Conservation (phyloP, 2,113 vertebrate species). For the Etia nguti region DNA sequence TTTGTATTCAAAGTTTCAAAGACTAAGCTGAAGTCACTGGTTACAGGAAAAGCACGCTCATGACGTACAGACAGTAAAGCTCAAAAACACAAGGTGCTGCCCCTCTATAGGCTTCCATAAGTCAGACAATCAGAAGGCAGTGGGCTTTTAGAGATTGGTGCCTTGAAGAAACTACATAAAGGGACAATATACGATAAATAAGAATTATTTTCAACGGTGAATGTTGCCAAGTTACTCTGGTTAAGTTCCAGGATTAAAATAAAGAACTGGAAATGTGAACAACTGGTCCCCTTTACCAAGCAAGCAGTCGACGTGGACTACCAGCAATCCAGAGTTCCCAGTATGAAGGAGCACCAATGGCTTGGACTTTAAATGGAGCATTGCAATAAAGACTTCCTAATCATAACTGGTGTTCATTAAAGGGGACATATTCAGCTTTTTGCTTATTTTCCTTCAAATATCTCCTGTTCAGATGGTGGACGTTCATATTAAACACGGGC, state of each 20-base stretch:
- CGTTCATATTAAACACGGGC: neutral
- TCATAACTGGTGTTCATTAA: neutral
- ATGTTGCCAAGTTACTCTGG: rapidly evolving
- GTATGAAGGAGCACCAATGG: neutral
- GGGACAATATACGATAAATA: neutral
- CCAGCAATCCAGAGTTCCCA: neutral
- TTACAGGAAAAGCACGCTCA: neutral
- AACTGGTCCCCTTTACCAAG: neutral
- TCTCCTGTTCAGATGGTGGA: neutral
- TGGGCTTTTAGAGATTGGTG: neutral
- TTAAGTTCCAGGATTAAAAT: neutral
- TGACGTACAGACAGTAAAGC: neutral
- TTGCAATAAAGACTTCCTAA: neutral
- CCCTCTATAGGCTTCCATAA: neutral
- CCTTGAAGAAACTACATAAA: neutral
- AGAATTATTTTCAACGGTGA: neutral
- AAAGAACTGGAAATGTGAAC: neutral
- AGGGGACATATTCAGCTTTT: neutral
- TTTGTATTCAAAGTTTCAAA: neutral
- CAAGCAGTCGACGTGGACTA: neutral
- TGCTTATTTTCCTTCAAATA: neutral
- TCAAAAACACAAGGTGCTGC: neutral
- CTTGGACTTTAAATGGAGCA: neutral
- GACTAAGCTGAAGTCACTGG: neutral
- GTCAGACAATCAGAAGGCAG: neutral